A percentile compares a stretch with the other conserved stretches of the same genome.
phyloP scores from a whole-genome alignment of 2,888 invertebrate species.

The Bombyx huttoni region DNA sequence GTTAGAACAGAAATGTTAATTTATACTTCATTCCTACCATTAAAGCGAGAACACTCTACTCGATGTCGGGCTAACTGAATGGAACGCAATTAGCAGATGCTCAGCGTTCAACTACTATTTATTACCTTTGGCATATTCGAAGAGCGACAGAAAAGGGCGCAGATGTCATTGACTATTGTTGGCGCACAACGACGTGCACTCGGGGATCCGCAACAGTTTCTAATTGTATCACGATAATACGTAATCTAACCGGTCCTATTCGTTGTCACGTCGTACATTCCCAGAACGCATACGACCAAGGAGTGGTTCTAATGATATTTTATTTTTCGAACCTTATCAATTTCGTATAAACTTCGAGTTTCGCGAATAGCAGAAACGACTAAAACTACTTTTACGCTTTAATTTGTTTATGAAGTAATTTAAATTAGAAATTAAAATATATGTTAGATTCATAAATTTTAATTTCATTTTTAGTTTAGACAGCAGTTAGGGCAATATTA shows the following conservation, averaged over 20 bases:
- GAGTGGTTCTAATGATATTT: conserved; percentile 13
- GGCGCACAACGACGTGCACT: conserved; percentile 62
- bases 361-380: too few relatives aligned
- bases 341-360: not conserved
- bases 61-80: conserved; percentile 24
- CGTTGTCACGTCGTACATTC: conserved; percentile 47
- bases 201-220: conserved; percentile 57
- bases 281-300: conserved; percentile 17
- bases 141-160: conserved; percentile 30
- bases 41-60: conserved; percentile 1
- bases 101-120: conserved; percentile 25
- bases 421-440: too few relatives aligned
- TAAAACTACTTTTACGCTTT: too few relatives aligned
- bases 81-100: conserved; percentile 52
- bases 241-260: conserved; percentile 68
- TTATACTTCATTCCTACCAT: not conserved
- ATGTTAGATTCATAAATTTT: too few relatives aligned
- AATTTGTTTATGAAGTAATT: too few relatives aligned
- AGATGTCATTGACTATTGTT: conserved; percentile 62
- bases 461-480: too few relatives aligned
- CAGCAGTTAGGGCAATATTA: too few relatives aligned
- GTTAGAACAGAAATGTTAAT: not conserved
- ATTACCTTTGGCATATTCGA: conserved; percentile 22
- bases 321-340: not conserved
- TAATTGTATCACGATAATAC: conserved; percentile 68